Evolutionary conservation across 2,797 vertebrate genomes (phyloP).

Genomic region (Myotis daubentonii): DNA sequence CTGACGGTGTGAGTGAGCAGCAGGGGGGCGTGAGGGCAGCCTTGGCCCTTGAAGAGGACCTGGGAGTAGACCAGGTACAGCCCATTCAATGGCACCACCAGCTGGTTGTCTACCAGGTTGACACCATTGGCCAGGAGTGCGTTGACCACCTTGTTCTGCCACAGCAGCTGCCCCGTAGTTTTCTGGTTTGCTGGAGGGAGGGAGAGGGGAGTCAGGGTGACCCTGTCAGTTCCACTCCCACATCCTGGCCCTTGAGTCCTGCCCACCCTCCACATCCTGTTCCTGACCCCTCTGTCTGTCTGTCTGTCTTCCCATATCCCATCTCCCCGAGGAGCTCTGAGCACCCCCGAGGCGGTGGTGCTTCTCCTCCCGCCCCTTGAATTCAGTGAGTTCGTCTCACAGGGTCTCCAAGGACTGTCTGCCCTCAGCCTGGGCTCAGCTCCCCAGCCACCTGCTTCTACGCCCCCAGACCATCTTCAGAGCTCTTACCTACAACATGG

Average conservation of each 20-base stretch:
- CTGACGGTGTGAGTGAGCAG: slow-evolving; percentile 78
- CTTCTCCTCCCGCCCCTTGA: neutral
- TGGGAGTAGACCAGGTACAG: slow-evolving; percentile 85
- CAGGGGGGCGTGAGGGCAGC: slow-evolving; percentile 52
- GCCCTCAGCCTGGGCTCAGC: neutral
- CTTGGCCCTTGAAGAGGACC: slow-evolving; percentile 77
- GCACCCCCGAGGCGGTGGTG: neutral
- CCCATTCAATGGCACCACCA: slow-evolving; percentile 70
- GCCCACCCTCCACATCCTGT: slow-evolving; percentile 57
- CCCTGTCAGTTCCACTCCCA: slow-evolving; percentile 31
- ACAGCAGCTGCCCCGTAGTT: slow-evolving; percentile 52
- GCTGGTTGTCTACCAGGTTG: slow-evolving; percentile 58
- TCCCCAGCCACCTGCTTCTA: neutral
- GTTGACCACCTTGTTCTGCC: slow-evolving; percentile 66
- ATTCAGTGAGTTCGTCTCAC: neutral
- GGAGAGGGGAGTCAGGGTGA: slow-evolving; percentile 42
- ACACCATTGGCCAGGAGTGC: slow-evolving; percentile 74
- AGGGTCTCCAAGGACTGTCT: neutral
- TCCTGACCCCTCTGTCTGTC: slow-evolving; percentile 42
- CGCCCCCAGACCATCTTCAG: neutral
- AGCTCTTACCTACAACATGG: slow-evolving; percentile 80
- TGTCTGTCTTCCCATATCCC: slow-evolving; percentile 41
- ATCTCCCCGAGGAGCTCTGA: neutral
- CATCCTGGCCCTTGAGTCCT: slow-evolving; percentile 64
- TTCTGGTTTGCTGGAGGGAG: slow-evolving; percentile 60